Base-by-base conservation (phyloP, 2,797 vertebrate species). In the Micrastur ruficollis region DNA sequence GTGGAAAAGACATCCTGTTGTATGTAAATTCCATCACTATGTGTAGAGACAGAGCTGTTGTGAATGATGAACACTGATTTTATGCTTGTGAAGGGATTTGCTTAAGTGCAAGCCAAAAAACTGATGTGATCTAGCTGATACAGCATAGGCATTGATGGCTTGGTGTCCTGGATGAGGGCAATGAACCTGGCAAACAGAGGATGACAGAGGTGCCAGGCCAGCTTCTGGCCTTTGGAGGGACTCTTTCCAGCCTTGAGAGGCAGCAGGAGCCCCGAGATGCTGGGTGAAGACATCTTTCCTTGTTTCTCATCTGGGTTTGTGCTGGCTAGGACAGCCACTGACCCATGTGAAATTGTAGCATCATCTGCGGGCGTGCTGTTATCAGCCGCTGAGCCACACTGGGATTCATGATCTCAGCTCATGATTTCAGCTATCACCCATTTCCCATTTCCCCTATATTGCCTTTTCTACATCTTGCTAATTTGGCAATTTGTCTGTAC, bases 121-220 rank as follows among this genome's bases (percentile, higher is more conserved):
- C 3, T 10, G 13, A 11, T n/a, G 19, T 6, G 49, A 36, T 32
- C 23, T 14, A 44, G 46, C 20, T 34, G n/a, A 23, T 42, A 47
- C 25, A 70, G 78, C 2, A 1, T 7, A 59, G 56, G 50, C 36
- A n/a, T 11, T 2, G 2, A 21, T 18, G 58, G 12, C 59, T 27
- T 26, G 52, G 36, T 76, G 53, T 11, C 50, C 7, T 1, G 2
- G 34, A 8, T 31, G 42, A 63, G 26, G 9, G 4, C 0, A 9
- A 14, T 2, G 42, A 78, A 5, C 11, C 13, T 1, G 3, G 31
- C 47, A 26, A 14, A 21, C 11, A 46, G 58, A 58, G 32, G 31
- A 49, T 9, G 46, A 17, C 3, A 1, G 65, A 61, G 56, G 22
- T 26, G 49, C 47, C 62, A 22, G 46, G 58, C 17, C 47, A 29